These are phyloP conservation scores for Syrista parreyssii DNA, from an alignment of 2,888 invertebrate species.

Conservation along the genomic window DNA sequence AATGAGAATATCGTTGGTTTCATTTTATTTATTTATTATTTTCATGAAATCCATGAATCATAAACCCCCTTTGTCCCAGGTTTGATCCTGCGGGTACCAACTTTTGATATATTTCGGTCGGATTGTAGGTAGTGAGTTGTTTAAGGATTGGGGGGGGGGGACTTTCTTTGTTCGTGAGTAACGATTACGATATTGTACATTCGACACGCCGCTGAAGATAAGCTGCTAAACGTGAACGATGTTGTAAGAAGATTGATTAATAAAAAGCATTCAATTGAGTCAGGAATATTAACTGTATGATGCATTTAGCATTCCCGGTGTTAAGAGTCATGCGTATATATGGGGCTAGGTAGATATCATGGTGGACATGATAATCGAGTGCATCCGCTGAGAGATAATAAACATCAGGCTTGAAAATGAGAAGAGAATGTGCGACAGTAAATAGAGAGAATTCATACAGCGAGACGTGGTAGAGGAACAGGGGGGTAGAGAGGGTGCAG, in stretches of 20 bases:
- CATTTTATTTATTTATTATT: background rate
- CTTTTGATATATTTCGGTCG: background rate
- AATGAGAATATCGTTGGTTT: constrained; percentile 35
- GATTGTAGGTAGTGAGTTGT: background rate
- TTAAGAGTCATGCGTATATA: constrained; percentile 13
- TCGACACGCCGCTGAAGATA: background rate
- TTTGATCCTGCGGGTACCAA: background rate
- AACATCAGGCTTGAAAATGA: background rate
- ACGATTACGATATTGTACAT: background rate
- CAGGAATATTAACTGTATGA: background rate
- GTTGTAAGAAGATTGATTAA: background rate
- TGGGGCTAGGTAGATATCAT: background rate
- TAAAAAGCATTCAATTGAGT: background rate
- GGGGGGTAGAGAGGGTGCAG: no score
- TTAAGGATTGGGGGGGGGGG: background rate
- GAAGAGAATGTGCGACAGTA: background rate
- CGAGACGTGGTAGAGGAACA: background rate
- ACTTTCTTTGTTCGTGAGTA: background rate
- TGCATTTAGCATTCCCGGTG: constrained; percentile 22
- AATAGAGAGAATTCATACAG: background rate
- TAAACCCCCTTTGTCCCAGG: background rate
- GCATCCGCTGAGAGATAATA: constrained; percentile 23
- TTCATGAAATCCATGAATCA: background rate
- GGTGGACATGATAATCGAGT: constrained; percentile 32
- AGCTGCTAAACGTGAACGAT: background rate